Evolutionary conservation across 2,113 vertebrate genomes (phyloP).

Genomic region (Brachyistius frenatus): DNA sequence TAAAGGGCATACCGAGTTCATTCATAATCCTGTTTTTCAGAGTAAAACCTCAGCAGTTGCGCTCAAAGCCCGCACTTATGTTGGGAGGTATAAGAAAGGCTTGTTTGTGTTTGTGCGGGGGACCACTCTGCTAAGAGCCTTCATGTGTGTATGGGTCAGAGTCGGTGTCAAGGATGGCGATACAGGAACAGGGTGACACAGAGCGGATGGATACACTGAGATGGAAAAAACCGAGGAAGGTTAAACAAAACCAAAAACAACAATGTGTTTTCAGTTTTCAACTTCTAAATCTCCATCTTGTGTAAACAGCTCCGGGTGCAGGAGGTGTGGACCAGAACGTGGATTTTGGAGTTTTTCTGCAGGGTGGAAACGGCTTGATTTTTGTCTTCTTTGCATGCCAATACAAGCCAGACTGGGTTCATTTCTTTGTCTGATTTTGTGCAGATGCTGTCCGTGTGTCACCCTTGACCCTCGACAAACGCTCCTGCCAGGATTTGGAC

Average conservation of each 20-base stretch:
- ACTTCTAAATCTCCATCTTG: constrained; percentile 5
- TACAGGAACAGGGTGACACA: constrained; percentile 1
- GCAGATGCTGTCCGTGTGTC: constrained; percentile 23
- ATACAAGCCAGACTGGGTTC: neutral
- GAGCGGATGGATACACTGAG: neutral
- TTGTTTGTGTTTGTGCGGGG: constrained; percentile 38
- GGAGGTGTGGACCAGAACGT: neutral
- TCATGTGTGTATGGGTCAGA: constrained; percentile 5
- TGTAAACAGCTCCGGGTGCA: constrained; percentile 25
- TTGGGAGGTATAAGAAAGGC: constrained; percentile 43
- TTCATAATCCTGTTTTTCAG: constrained; percentile 59
- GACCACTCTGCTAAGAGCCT: neutral
- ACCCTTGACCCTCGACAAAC: neutral
- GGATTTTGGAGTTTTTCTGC: neutral
- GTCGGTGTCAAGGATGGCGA: neutral
- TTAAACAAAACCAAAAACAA: neutral
- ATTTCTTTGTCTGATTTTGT: neutral
- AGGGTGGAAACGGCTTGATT: neutral
- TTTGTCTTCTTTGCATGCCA: neutral
- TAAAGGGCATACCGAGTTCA: constrained; percentile 20
- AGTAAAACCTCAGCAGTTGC: constrained; percentile 27
- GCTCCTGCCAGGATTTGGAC: constrained; percentile 11
- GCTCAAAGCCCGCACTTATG: constrained; percentile 50
- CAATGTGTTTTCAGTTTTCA: neutral
- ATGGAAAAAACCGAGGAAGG: neutral